A percentile compares a stretch with the other conserved stretches of the same genome.
Conservation (phyloP, 2,113 vertebrate species). For the Xenotilapia caudafasciata region DNA sequence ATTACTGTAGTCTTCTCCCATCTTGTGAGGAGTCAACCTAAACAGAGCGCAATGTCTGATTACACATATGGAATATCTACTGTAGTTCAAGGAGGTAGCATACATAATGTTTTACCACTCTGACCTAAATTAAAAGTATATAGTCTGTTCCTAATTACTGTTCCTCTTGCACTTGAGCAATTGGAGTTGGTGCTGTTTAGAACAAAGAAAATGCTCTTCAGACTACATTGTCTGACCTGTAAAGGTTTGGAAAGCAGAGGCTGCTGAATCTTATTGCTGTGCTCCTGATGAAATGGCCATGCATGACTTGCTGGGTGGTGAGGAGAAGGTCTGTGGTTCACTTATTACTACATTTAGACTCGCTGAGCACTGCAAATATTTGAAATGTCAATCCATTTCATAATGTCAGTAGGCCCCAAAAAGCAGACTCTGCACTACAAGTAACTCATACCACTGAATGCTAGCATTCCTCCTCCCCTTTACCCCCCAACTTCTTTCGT, state of each 20-base stretch:
- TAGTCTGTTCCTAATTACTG: background rate
- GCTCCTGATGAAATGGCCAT: conserved; percentile 81
- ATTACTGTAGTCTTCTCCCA: background rate
- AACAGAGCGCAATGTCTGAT: background rate
- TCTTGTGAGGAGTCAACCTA: conserved; percentile 3
- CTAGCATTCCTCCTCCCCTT: conserved; percentile 29
- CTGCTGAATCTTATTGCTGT: conserved; percentile 78
- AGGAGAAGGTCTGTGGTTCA: conserved; percentile 61
- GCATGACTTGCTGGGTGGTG: conserved; percentile 75
- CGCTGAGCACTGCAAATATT: conserved; percentile 87
- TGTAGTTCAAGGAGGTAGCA: background rate
- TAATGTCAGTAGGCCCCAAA: conserved; percentile 83
- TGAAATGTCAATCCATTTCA: conserved; percentile 92
- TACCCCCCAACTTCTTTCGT: background rate
- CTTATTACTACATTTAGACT: conserved; percentile 78
- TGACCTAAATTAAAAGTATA: conserved; percentile 6
- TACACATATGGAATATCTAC: background rate
- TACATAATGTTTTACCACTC: background rate
- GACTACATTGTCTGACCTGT: conserved; percentile 54
- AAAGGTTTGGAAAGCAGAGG: conserved; percentile 68
- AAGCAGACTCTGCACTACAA: conserved; percentile 75
- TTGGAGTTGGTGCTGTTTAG: background rate
- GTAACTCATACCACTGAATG: conserved; percentile 63
- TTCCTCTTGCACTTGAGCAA: conserved; percentile 1
- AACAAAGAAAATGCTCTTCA: conserved; percentile 20